These are phyloP conservation scores for Eubasilissa regina DNA, from an alignment of 1,140 invertebrate species.

Conservation along the genomic window DNA sequence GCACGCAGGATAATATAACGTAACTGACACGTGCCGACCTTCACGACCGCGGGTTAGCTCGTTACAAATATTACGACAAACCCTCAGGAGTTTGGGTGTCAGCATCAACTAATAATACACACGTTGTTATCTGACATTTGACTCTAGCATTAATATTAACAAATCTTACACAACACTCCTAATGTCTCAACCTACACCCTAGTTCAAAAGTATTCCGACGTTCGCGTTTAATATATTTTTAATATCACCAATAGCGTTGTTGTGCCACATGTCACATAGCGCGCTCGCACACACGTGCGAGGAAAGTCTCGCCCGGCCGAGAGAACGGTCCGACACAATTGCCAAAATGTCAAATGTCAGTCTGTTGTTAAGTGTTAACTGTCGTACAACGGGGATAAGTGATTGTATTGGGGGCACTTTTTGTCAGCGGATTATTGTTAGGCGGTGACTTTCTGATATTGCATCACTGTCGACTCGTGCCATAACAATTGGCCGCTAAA, in stretches of 20 bases:
- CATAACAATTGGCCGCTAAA: conserved; percentile 1
- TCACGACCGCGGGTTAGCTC: no score
- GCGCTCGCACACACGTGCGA: no score
- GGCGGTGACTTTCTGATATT: conserved; percentile 32
- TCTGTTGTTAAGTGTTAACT: conserved; percentile 5
- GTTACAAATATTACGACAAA: no score
- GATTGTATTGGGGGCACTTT: conserved; percentile 28
- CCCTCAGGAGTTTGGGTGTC: no score
- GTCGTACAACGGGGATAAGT: background rate
- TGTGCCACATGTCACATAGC: background rate
- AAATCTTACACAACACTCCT: background rate
- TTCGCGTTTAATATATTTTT: background rate
- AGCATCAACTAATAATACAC: no score
- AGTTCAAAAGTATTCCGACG: background rate
- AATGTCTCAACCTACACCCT: background rate
- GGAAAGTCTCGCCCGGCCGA: no score
- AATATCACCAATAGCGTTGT: background rate
- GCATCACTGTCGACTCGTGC: conserved; percentile 31
- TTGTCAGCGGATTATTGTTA: conserved; percentile 25
- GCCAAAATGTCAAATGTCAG: conserved; percentile 20
- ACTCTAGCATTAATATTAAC: background rate
- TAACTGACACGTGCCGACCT: no score
- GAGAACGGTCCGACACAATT: background rate
- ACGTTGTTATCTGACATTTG: no score
- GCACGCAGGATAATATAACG: no score